Percentiles rank a stretch among this genome's conserved stretches.
Evolutionary conservation across 2,113 vertebrate species (phyloP).

Genomic region (Bucco capensis): DNA sequence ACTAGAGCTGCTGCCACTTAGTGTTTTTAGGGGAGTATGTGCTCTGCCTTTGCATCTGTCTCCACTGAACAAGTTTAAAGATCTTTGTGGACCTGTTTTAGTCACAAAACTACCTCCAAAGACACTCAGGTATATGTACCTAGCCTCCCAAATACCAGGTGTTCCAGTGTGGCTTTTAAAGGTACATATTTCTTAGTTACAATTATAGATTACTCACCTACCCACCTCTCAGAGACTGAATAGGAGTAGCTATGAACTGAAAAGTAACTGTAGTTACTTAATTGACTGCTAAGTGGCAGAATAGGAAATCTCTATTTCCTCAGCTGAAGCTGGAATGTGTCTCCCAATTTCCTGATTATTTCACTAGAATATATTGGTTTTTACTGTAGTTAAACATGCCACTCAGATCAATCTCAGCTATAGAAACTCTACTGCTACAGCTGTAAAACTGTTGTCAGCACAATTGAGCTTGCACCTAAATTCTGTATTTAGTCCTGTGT

Average conservation of each 20-base stretch:
- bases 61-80: background rate
- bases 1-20: background rate
- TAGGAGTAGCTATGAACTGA: background rate
- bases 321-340: background rate
- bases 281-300: background rate
- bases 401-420: background rate
- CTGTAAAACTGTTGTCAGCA: background rate
- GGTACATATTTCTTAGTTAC: background rate
- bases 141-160: background rate
- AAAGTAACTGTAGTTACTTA: background rate
- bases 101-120: background rate
- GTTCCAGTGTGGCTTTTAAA: background rate
- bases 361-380: background rate
- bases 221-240: background rate
- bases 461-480: background rate
- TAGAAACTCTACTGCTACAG: background rate
- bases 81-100: background rate
- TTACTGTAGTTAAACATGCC: background rate
- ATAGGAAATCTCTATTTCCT: background rate
- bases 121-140: rapidly evolving
- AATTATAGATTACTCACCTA: background rate
- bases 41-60: background rate
- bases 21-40: background rate
- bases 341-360: background rate
- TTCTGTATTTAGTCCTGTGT: background rate